These are phyloP conservation scores for Mythimna lalbum DNA, from an alignment of 2,888 invertebrate species.

Conservation along the genomic window DNA sequence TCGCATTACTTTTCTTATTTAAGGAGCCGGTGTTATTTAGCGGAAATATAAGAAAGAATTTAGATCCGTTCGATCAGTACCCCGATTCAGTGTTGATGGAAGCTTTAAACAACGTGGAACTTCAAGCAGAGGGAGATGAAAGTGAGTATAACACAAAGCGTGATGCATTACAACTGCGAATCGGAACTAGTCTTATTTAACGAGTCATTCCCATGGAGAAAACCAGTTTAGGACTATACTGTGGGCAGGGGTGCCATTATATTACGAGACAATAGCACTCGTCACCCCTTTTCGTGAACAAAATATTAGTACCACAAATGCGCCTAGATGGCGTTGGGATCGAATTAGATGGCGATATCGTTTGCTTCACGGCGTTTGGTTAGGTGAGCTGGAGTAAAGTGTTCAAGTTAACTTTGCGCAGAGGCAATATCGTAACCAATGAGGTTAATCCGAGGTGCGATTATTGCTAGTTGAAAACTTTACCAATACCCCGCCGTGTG, in stretches of 20 bases:
- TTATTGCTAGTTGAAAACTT: constrained; percentile 98
- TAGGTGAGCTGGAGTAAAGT: neutral
- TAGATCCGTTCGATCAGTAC: constrained; percentile 94
- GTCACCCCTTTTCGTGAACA: neutral
- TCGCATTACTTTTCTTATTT: constrained; percentile 20
- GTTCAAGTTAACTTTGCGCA: constrained; percentile 94
- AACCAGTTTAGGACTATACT: neutral
- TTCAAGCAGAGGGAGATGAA: constrained; percentile 67
- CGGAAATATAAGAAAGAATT: constrained; percentile 95
- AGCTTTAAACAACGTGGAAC: constrained; percentile 93
- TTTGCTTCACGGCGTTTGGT: constrained; percentile 31
- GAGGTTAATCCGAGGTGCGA: constrained; percentile 96
- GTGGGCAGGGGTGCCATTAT: neutral
- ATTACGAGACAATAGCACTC: neutral
- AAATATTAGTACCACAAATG: constrained; percentile 8
- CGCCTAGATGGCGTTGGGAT: constrained; percentile 39
- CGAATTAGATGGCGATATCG: constrained; percentile 35
- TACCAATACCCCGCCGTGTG: constrained; percentile 90
- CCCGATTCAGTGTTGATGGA: constrained; percentile 94
- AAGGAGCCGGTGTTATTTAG: constrained; percentile 96
- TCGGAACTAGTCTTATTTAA: neutral
- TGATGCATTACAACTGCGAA: neutral
- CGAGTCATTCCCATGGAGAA: neutral
- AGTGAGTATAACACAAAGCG: constrained; percentile 25
- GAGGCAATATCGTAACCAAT: constrained; percentile 98